phyloP scores from a whole-genome alignment of 1,140 invertebrate species.

The Gonatopus flavifemur region DNA sequence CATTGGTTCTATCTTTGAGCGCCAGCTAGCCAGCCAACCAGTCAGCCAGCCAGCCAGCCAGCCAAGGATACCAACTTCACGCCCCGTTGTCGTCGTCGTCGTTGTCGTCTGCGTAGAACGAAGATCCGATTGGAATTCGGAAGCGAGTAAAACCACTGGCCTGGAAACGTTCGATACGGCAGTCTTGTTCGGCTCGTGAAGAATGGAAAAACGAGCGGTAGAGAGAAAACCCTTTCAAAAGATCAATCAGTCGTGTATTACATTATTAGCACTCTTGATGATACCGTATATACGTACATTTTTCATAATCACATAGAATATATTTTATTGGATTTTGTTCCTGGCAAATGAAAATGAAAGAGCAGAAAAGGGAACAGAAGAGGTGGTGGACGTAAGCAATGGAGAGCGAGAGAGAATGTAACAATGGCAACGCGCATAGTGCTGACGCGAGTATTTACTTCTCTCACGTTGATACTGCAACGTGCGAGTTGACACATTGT shows the following conservation, averaged over 20 bases:
- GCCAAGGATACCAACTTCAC: constrained; percentile 4
- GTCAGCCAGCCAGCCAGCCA: no score
- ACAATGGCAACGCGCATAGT: not conserved
- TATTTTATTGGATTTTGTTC: no score
- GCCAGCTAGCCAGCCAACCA: no score
- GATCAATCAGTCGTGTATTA: no score
- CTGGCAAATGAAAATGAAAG: not conserved
- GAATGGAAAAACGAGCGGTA: not conserved
- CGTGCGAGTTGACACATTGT: constrained; percentile 3
- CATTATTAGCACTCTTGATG: no score
- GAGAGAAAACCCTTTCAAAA: no score
- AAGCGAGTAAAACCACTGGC: constrained; percentile 26
- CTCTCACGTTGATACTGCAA: not conserved
- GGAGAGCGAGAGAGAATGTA: constrained; percentile 8
- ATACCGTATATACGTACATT: no score
- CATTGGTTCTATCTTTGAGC: no score
- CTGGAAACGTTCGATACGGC: constrained; percentile 34
- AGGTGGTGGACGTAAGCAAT: constrained; percentile 5
- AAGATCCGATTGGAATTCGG: constrained; percentile 28
- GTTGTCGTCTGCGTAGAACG: constrained; percentile 16
- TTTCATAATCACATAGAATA: no score
- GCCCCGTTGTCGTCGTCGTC: no score
- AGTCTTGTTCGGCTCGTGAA: constrained; percentile 16
- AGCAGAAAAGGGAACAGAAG: not conserved
- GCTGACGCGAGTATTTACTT: constrained; percentile 1